Conservation (phyloP, 2,113 vertebrate genomes). For the Chunga burmeisteri region DNA sequence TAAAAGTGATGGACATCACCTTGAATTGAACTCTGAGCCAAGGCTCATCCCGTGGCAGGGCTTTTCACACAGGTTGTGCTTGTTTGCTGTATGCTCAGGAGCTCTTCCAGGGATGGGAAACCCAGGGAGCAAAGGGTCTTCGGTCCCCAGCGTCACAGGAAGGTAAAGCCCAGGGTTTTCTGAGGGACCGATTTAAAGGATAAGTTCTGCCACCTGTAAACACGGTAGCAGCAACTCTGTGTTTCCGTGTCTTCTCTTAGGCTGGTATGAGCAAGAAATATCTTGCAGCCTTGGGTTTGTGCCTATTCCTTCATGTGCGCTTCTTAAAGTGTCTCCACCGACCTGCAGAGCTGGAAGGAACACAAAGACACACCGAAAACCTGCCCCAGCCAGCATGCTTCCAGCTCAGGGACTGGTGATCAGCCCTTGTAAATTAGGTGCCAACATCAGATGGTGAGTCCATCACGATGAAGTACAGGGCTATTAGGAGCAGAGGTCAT, state of each 20-base stretch:
- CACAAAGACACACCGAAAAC: neutral
- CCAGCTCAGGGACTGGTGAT: neutral
- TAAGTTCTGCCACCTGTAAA: neutral
- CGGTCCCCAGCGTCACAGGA: rapidly evolving
- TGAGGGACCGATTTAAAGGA: neutral
- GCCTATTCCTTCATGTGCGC: neutral
- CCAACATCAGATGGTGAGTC: neutral
- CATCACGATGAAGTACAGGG: neutral
- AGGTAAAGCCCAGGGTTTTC: neutral
- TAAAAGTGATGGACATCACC: conserved; percentile 6
- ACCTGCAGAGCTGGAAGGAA: neutral
- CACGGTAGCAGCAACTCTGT: neutral
- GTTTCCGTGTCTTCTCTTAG: neutral
- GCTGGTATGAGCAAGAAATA: neutral
- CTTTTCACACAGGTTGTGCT: neutral
- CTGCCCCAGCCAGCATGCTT: neutral
- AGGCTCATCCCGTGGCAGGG: neutral
- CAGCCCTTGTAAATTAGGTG: neutral
- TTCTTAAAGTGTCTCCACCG: neutral
- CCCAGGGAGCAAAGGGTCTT: neutral
- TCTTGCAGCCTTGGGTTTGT: neutral
- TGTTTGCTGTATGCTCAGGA: neutral
- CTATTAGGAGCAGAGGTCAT: neutral
- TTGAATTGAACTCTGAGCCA: neutral
- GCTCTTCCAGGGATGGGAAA: neutral